phyloP scores from a whole-genome alignment of 1,140 invertebrate genomes.

The Eciton burchellii region DNA sequence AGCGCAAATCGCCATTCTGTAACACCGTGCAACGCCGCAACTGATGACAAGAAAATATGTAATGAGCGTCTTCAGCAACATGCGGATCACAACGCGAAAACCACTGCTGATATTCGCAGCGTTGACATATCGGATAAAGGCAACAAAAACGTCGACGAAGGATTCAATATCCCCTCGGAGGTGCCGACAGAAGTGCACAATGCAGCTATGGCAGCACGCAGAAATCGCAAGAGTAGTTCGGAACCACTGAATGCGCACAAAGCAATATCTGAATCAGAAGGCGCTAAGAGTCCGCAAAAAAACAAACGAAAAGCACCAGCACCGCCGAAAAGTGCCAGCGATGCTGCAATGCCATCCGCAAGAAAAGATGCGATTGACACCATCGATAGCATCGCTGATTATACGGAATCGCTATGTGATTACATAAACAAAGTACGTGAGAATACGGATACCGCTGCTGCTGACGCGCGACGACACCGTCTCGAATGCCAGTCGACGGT shows the following conservation, averaged over 20 bases:
- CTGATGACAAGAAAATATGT: slow-evolving; percentile 18
- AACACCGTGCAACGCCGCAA: neutral
- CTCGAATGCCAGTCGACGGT: slow-evolving; percentile 62
- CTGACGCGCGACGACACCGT: slow-evolving; percentile 67
- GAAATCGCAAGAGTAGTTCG: slow-evolving; percentile 87
- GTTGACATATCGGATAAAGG: slow-evolving; percentile 70
- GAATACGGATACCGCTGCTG: slow-evolving; percentile 60
- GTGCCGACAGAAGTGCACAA: slow-evolving; percentile 90
- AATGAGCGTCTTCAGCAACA: slow-evolving; percentile 47
- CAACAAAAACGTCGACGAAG: slow-evolving; percentile 46
- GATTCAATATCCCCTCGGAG: slow-evolving; percentile 77
- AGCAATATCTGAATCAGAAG: slow-evolving; percentile 62
- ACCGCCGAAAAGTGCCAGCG: slow-evolving; percentile 85
- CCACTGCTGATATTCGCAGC: slow-evolving; percentile 44
- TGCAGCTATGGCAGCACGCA: slow-evolving; percentile 89
- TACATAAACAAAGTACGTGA: slow-evolving; percentile 74
- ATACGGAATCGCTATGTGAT: slow-evolving; percentile 73
- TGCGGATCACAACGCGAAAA: slow-evolving; percentile 32
- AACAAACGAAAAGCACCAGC: slow-evolving; percentile 91
- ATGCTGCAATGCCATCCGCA: neutral
- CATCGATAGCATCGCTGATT: slow-evolving; percentile 76
- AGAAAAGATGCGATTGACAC: slow-evolving; percentile 67
- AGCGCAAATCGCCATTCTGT: neutral
- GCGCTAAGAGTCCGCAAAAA: slow-evolving; percentile 85
- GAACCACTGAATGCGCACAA: slow-evolving; percentile 74